Evolutionary conservation across 2,797 vertebrate species (phyloP).

Genomic region (Leptatherina wallacei): DNA sequence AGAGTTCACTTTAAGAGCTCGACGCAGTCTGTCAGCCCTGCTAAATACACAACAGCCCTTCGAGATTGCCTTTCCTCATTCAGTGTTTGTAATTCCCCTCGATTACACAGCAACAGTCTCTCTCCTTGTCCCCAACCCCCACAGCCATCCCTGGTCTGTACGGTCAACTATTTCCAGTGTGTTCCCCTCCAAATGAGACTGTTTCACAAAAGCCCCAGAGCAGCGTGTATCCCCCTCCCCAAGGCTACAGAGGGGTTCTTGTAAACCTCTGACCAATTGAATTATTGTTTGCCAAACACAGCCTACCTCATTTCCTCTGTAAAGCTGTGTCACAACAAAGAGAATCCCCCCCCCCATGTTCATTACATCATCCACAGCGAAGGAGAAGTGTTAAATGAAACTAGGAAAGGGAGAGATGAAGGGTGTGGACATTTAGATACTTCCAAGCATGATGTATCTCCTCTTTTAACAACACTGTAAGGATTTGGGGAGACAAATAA

Average conservation of each 20-base stretch:
- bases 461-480: not conserved
- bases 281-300: conserved; percentile 37
- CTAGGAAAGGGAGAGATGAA: not conserved
- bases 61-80: conserved; percentile 38
- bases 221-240: conserved; percentile 22
- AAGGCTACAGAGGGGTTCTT: conserved; percentile 30
- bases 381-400: conserved; percentile 2
- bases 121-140: conserved; percentile 51
- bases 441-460: not conserved
- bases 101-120: conserved; percentile 62
- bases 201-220: conserved; percentile 52
- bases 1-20: conserved; percentile 1
- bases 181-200: conserved; percentile 58
- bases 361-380: conserved; percentile 17
- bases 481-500: not conserved
- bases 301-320: conserved; percentile 49
- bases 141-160: conserved; percentile 19
- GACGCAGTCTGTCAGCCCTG: not conserved
- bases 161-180: conserved; percentile 58
- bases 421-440: conserved; percentile 1
- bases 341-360: conserved; percentile 39
- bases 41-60: conserved; percentile 54
- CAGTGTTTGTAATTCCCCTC: conserved; percentile 57
- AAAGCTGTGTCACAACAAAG: conserved; percentile 46
- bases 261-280: conserved; percentile 49